Base-by-base conservation (phyloP, 2,888 invertebrate genomes). In the Parnassius glacialis region DNA sequence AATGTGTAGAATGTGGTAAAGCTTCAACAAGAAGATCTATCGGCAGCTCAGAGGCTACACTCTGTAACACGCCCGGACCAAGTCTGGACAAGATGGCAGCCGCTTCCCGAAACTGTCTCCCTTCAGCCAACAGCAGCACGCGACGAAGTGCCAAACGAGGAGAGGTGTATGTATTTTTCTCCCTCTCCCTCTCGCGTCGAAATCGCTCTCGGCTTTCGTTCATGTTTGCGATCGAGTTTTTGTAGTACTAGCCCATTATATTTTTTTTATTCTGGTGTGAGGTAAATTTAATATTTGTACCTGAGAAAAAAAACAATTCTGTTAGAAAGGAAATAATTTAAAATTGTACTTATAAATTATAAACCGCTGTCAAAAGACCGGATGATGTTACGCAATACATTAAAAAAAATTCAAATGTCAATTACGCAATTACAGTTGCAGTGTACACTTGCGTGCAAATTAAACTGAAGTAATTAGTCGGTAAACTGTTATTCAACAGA, bases 21-120 rank as follows among this genome's bases (percentile, higher is more conserved):
- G 97, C 95, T 72, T 97, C 97, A n/a, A 97, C 94, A 70, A 98
- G 92, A 70, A 97, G 90, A 80, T 97, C 97, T 58, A 97, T 93
- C 0, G 98, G 98, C 67, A 98, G 90, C 68, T 97, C 97, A 1
- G 93, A 86, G 1, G 95, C 94, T 1, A 95, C 94, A 2, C 94
- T 94, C 67, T 95, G 95, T 70, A 98, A 92, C 3, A 97, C 97
- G 1, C 95, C 95, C 50, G 95, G 94, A 5, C 96, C 96, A 16
- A 98, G 90, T 52, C 96, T 93, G 52, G 95, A 94, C 67, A 98
- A 93, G 63, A 97, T 95, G 52, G 95, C 94, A 0, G 97, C 97
- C 9, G 97, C 97, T 79, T 98, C 98, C n/a, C 96, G 91, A 81
- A 96, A 97, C 86, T 97, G 97, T 42, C 96, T 91, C 10, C 97